Evolutionary conservation across 1,140 invertebrate species (phyloP).

Genomic region (Physella acuta): DNA sequence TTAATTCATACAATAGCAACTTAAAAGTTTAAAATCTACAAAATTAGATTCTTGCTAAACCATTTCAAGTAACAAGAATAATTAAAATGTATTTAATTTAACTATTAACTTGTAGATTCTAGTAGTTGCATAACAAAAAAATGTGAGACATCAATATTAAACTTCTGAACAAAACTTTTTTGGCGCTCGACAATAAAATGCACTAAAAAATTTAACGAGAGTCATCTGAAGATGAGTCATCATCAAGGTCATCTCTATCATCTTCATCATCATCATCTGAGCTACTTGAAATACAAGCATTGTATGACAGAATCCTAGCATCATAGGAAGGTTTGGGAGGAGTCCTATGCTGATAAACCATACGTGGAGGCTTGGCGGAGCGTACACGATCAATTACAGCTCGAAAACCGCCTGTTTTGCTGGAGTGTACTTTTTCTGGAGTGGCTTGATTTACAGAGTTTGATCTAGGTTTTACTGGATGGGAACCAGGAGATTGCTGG

Average conservation of each 20-base stretch:
- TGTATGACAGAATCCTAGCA: conserved; percentile 32
- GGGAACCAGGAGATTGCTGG: conserved; percentile 28
- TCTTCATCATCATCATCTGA: conserved; percentile 35
- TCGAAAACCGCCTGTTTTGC: conserved; percentile 11
- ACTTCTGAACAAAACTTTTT: no score
- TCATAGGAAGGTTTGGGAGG: conserved; percentile 28
- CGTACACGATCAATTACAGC: conserved; percentile 26
- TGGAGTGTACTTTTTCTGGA: conserved; percentile 22
- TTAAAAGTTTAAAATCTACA: no score
- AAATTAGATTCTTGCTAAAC: no score
- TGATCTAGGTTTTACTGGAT: conserved; percentile 30
- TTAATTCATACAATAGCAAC: no score
- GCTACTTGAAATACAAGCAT: conserved; percentile 39
- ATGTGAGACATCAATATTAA: no score
- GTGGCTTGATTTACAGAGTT: conserved; percentile 27
- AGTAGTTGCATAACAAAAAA: no score
- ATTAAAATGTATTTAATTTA: no score
- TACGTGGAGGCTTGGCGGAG: conserved; percentile 35
- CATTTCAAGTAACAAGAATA: no score
- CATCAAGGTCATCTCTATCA: conserved; percentile 39
- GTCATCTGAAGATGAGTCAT: conserved; percentile 32
- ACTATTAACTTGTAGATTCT: no score
- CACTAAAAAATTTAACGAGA: conserved; percentile 30
- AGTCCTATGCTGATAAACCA: conserved; percentile 32
- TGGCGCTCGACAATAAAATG: no score